A percentile compares a stretch with the other conserved stretches of the same genome.
These are phyloP conservation scores for Chaetorhynchus papuensis DNA, from an alignment of 2,113 vertebrate genomes.

Conservation along the genomic window DNA sequence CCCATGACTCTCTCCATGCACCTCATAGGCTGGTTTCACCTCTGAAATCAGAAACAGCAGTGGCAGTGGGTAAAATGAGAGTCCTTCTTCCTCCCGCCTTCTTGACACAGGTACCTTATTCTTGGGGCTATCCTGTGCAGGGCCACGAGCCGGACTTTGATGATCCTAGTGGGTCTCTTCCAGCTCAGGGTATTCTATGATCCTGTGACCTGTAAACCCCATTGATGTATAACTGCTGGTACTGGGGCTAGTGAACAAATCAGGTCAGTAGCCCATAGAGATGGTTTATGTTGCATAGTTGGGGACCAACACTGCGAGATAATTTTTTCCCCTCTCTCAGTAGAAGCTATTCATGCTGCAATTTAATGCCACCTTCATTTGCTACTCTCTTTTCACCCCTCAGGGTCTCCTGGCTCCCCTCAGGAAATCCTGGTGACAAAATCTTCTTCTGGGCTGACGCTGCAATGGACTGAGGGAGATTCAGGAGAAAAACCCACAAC, in stretches of 20 bases:
- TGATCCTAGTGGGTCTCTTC: background rate
- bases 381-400: background rate
- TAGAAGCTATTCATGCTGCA: background rate
- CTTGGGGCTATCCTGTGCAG: background rate
- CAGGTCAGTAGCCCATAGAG: background rate
- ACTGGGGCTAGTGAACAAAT: background rate
- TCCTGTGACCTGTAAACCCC: background rate
- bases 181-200: background rate
- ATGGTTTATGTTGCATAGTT: background rate
- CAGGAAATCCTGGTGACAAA: slow-evolving; percentile 85
- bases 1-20: background rate
- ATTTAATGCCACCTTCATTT: background rate
- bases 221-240: background rate
- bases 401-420: slow-evolving; percentile 88
- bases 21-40: background rate
- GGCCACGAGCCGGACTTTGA: background rate
- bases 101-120: background rate
- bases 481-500: slow-evolving; percentile 77
- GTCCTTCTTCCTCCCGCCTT: background rate
- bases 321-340: background rate
- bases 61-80: background rate
- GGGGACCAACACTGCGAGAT: background rate
- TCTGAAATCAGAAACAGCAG: background rate
- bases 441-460: slow-evolving; percentile 78
- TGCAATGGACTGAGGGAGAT: slow-evolving; percentile 87